Percentiles rank a stretch among this genome's conserved stretches.
phyloP scores from a whole-genome alignment of 2,888 invertebrate genomes.

The Tiliacea aurago region DNA sequence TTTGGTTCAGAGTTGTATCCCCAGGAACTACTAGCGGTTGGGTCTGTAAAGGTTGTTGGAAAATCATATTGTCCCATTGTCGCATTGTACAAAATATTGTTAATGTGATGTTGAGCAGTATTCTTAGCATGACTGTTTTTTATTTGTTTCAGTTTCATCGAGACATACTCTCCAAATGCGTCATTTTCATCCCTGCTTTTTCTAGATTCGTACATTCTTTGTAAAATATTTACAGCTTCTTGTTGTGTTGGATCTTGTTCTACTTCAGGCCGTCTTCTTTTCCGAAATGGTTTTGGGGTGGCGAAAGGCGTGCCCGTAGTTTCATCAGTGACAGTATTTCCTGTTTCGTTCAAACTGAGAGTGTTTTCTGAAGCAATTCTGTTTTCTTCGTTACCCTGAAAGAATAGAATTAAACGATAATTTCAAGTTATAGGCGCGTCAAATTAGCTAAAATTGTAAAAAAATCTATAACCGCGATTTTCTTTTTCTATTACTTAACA shows the following conservation, averaged over 20 bases:
- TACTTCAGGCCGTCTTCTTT: slow-evolving; percentile 38
- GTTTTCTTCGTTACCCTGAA: slow-evolving; percentile 41
- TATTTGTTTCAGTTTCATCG: slow-evolving; percentile 60
- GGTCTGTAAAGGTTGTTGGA: slow-evolving; percentile 46
- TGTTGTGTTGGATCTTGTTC: slow-evolving; percentile 61
- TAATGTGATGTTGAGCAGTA: slow-evolving; percentile 33
- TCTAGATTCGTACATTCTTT: slow-evolving; percentile 57
- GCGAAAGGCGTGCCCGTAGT: slow-evolving; percentile 36
- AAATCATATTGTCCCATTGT: slow-evolving; percentile 47
- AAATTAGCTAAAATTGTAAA: slow-evolving; percentile 34
- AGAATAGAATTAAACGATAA: slow-evolving; percentile 52
- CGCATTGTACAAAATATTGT: slow-evolving; percentile 27
- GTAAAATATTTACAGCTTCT: slow-evolving; percentile 61
- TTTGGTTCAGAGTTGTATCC: slow-evolving; percentile 42
- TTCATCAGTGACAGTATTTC: slow-evolving; percentile 37
- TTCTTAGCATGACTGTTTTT: slow-evolving; percentile 42
- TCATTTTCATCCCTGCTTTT: slow-evolving; percentile 52
- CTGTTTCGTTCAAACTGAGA: slow-evolving; percentile 37
- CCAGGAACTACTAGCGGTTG: slow-evolving; percentile 59
- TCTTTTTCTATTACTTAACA: slow-evolving; percentile 48
- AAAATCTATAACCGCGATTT: slow-evolving; percentile 31
- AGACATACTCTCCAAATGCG: slow-evolving; percentile 57
- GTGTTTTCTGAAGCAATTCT: slow-evolving; percentile 36
- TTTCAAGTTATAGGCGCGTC: slow-evolving; percentile 43
- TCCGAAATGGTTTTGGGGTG: slow-evolving; percentile 36